Base-by-base conservation (phyloP, 2,797 vertebrate genomes). In the Onychomys arenicola region DNA sequence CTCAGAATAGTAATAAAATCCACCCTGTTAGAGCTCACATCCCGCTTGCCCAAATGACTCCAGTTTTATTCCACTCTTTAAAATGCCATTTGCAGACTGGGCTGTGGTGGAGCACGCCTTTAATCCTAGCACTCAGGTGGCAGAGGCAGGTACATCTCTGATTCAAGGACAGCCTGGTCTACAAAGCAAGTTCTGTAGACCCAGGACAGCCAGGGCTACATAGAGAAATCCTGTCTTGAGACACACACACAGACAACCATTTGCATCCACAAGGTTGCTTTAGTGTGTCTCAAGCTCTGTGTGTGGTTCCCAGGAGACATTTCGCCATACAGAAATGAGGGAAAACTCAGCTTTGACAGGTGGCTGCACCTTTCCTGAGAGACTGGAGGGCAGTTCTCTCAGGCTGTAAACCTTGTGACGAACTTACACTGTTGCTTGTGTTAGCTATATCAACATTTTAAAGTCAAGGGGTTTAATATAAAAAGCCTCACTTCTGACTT, bases 401-500 rank as follows among this genome's bases (percentile, higher is more conserved):
- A 29, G 61, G 55, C 12, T 37, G 43, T 27, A 27, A 40, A 49
- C 40, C 19, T 4, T 19, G 37, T 14, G 77, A 40, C 57, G 63
- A 16, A 4, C 2, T 17, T 0, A 0, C 2, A 1, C 34, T 17
- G 3, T 29, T 40, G 71, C 43, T 75, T 63, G 57, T 69, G 16
- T 73, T 67, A 81, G n/a, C 71, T 25, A 59, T 55, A 63, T 55
- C 76, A 91, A 27, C 29, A 37, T 89, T 93, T 86, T 91, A 71
- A 81, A 40, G 63, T 88, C 46, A 71, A 43, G 29, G 86, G 25
- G 12, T 57, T 90, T 87, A 75, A 46, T 59, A 19, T 67, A 90
- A 82, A 89, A 95, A 69, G 40, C n/a, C 77, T 90, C 29, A 6
- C 67, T 95, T 95, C 40, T 46, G 19, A 88, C 49, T 71, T 49